Evolutionary conservation across 2,797 vertebrate species (phyloP).

Genomic region (Silurus aristotelis): DNA sequence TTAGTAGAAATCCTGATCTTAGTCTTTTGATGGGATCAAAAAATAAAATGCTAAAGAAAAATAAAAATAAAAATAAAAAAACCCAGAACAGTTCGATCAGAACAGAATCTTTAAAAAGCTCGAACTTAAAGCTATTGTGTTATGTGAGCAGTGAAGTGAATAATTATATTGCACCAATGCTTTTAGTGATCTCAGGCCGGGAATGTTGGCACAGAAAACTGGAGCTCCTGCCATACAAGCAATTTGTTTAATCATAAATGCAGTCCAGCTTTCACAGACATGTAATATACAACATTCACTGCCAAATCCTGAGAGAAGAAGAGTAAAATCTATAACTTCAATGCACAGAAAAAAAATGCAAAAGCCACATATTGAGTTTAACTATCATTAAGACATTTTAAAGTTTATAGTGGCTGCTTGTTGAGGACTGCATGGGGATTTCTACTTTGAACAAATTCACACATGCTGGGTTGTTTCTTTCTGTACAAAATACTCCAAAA

Average conservation of each 20-base stretch:
- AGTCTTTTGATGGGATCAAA: background rate
- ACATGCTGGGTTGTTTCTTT: too few relatives aligned
- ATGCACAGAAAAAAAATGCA: background rate
- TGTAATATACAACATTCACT: slow-evolving; percentile 65
- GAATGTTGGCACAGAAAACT: slow-evolving; percentile 54
- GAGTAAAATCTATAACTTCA: background rate
- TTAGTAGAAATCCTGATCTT: background rate
- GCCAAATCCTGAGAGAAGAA: slow-evolving; percentile 37
- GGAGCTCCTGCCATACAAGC: slow-evolving; percentile 55
- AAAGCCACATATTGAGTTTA: too few relatives aligned
- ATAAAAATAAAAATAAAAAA: background rate
- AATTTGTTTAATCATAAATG: slow-evolving; percentile 59
- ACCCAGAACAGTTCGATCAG: background rate
- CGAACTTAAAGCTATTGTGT: background rate
- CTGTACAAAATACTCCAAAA: too few relatives aligned
- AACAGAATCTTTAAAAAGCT: background rate
- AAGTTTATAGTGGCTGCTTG: too few relatives aligned
- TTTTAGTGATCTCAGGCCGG: slow-evolving; percentile 66
- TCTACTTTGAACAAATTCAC: too few relatives aligned
- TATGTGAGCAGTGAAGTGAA: slow-evolving; percentile 49
- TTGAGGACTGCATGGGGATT: too few relatives aligned
- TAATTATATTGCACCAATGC: slow-evolving; percentile 61
- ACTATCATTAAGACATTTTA: too few relatives aligned
- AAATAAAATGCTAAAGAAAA: background rate
- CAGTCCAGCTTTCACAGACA: slow-evolving; percentile 53